Evolutionary conservation across 2,888 invertebrate species (phyloP), one percentile per base, ranked within the genome.

Genomic region (Saturnia japonica): DNA sequence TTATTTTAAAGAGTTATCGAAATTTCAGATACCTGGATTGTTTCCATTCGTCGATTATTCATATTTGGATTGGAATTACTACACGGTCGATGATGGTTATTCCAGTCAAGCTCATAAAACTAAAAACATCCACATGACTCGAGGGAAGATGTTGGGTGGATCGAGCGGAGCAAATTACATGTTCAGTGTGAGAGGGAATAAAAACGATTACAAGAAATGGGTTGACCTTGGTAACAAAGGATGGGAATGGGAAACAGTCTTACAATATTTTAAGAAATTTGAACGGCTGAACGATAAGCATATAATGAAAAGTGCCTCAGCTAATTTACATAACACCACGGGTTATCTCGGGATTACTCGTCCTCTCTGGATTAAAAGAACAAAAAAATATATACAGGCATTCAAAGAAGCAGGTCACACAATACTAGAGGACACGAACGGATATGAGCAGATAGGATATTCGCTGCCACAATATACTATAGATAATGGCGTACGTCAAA

Each of bases 141-240:
- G 96, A 64, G 95, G 95, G 0, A 95, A 96, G 79, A 93, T 94
- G 25, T 84, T 95, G 19, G 96, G 96, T 0, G 97, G 96, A 0
- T 93, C 94, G 11, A 95, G 95, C 68, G 88, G 93, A 0, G 88
- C 95, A 1, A 96, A 96, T 82, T 95, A 93, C 57, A 95, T 96
- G 95, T 77, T 95, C 3, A 95, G 96, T 78, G 87, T 95, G 0
- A 89, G 95, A 75, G 96, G 96, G 0, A 95, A 95, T 80, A 91
- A 93, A 57, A 85, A 83, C 7, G 96, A 96, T 79, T 96, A 95
- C 80, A 81, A 93, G 0, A 84, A 91, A 0, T 97, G 97, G 97
- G 95, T 95, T 0, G 88, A 87, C 1, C 78, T 94, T 70, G 97
- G 96, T 0, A 96, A 96, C 69, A 79, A 88, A 0, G 82, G 81